Evolutionary conservation across 2,797 vertebrate species (phyloP).

Genomic region (Amniataba percoides): DNA sequence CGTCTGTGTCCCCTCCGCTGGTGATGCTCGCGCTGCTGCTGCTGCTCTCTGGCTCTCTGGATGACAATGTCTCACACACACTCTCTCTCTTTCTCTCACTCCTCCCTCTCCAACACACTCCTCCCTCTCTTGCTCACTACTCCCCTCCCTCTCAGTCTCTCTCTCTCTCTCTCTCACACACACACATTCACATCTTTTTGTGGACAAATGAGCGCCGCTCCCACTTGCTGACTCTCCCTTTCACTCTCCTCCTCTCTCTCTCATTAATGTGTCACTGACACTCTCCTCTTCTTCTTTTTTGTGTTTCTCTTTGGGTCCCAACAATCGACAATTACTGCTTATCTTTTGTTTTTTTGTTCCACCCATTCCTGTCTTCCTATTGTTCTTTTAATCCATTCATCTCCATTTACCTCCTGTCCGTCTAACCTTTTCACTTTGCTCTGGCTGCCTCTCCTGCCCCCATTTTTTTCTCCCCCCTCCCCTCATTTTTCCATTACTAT

Average conservation of each 20-base stretch:
- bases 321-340: conserved; percentile 12
- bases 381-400: conserved; percentile 38
- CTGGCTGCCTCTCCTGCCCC: not conserved
- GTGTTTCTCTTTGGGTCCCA: conserved; percentile 15
- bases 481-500: conserved; percentile 5
- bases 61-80: conserved; percentile 73
- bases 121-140: conserved; percentile 57
- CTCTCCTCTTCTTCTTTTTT: conserved; percentile 45
- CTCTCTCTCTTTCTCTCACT: conserved; percentile 40
- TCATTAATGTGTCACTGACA: conserved; percentile 69
- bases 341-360: not conserved
- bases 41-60: conserved; percentile 75
- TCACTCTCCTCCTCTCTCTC: conserved; percentile 50
- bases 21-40: conserved; percentile 65
- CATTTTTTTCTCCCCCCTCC: not conserved
- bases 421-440: conserved; percentile 49
- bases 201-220: conserved; percentile 73
- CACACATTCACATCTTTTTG: conserved; percentile 74
- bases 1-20: conserved; percentile 69
- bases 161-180: conserved; percentile 35
- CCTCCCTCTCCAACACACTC: conserved; percentile 59
- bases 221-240: conserved; percentile 64
- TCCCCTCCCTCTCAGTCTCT: conserved; percentile 29
- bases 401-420: conserved; percentile 25
- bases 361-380: conserved; percentile 10